These are phyloP conservation scores for Leptopilina boulardi DNA, from an alignment of 1,140 invertebrate genomes.

Conservation along the genomic window DNA sequence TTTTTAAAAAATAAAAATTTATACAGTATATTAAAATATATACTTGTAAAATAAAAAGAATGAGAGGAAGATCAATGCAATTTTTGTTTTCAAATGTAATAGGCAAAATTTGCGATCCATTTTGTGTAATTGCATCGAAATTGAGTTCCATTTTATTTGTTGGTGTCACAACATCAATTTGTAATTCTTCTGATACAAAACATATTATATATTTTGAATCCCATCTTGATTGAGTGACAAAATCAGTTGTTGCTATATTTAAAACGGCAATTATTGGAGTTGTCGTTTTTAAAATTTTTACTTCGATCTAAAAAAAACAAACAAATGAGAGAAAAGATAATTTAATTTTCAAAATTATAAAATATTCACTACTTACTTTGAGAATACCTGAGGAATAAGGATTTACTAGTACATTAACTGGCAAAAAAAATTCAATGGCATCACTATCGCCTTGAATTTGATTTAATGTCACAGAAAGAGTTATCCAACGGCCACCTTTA, in stretches of 20 bases:
- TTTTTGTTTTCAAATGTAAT: conserved; percentile 69
- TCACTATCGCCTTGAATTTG: conserved; percentile 62
- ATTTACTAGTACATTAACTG: conserved; percentile 63
- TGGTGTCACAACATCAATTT: conserved; percentile 55
- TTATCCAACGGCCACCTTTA: conserved; percentile 67
- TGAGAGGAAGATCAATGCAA: conserved; percentile 61
- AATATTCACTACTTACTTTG: conserved; percentile 55
- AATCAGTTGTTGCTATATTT: conserved; percentile 63
- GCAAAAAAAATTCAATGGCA: conserved; percentile 60
- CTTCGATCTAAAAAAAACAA: conserved; percentile 61
- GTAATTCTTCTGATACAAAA: conserved; percentile 66
- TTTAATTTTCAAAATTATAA: conserved; percentile 10
- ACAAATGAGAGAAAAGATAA: conserved; percentile 31
- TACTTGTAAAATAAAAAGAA: conserved; percentile 63
- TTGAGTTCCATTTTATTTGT: conserved; percentile 55
- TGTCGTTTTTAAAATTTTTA: conserved; percentile 63
- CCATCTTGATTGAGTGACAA: conserved; percentile 66
- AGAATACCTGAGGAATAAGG: conserved; percentile 59
- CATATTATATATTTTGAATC: conserved; percentile 68
- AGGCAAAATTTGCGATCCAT: conserved; percentile 51
- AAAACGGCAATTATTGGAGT: conserved; percentile 64
- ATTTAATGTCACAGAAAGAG: conserved; percentile 57
- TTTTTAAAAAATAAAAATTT: conserved; percentile 20
- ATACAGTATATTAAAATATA: conserved; percentile 45
- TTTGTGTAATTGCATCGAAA: conserved; percentile 61